Evolutionary conservation across 2,113 vertebrate species (phyloP).

Genomic region (Misgurnus anguillicaudatus): DNA sequence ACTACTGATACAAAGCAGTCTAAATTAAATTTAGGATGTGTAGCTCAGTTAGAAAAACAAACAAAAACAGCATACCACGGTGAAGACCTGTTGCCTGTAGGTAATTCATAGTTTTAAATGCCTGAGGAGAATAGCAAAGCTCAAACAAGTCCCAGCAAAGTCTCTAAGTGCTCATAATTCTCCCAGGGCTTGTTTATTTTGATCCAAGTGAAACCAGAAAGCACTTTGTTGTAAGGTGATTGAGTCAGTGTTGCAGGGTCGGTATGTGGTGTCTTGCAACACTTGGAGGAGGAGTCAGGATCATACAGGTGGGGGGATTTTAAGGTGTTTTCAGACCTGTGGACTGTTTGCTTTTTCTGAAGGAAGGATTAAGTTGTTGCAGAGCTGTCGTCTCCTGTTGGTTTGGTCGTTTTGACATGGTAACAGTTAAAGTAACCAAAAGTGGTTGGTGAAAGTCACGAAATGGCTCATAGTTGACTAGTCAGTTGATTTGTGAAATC

Average conservation of each 20-base stretch:
- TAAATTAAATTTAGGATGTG: not conserved
- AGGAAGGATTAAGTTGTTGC: too few relatives aligned
- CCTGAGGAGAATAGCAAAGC: conserved; percentile 10
- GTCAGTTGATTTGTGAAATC: too few relatives aligned
- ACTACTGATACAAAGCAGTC: not conserved
- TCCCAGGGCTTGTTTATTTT: conserved; percentile 40
- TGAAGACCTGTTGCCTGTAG: conserved; percentile 15
- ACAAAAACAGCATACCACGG: not conserved
- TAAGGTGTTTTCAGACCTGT: too few relatives aligned
- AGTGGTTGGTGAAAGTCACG: too few relatives aligned
- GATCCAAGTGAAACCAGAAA: conserved; percentile 5
- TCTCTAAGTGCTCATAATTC: conserved; percentile 7
- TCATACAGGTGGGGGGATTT: too few relatives aligned
- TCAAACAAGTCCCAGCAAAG: conserved; percentile 43
- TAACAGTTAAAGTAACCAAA: too few relatives aligned
- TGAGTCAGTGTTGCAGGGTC: conserved; percentile 10
- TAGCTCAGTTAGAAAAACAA: not conserved
- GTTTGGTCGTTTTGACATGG: too few relatives aligned
- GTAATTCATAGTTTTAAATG: conserved; percentile 33
- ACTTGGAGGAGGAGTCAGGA: too few relatives aligned
- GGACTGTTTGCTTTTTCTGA: too few relatives aligned
- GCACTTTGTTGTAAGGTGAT: conserved; percentile 14
- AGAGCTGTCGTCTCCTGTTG: too few relatives aligned
- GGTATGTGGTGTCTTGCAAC: not conserved
- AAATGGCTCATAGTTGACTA: too few relatives aligned